Conservation (phyloP, 2,888 invertebrate genomes). For the Tiphia femorata region DNA sequence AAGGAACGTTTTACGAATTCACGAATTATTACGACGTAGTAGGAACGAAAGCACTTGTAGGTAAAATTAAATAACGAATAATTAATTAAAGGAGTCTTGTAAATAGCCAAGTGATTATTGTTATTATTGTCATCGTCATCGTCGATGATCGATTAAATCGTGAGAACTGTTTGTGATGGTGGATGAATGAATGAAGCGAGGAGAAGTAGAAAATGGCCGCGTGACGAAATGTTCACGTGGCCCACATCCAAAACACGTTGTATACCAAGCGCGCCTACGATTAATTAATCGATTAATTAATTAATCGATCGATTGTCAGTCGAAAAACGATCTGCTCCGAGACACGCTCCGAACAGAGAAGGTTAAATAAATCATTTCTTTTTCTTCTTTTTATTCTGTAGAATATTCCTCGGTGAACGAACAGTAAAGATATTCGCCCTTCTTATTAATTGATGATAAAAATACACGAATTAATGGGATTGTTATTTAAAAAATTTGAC, state of each 20-base stretch:
- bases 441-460: not conserved
- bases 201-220: too few relatives aligned
- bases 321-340: too few relatives aligned
- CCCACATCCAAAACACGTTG: too few relatives aligned
- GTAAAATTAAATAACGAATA: conserved; percentile 10
- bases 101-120: conserved; percentile 11
- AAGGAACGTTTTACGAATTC: conserved; percentile 6
- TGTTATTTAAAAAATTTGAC: too few relatives aligned
- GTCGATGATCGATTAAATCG: too few relatives aligned
- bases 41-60: conserved; percentile 15
- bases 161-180: conserved; percentile 32
- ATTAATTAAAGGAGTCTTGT: conserved; percentile 4
- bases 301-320: conserved; percentile 14
- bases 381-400: too few relatives aligned
- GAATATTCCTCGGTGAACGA: too few relatives aligned
- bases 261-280: conserved; percentile 45
- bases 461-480: too few relatives aligned
- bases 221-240: too few relatives aligned
- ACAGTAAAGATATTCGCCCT: too few relatives aligned
- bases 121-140: too few relatives aligned
- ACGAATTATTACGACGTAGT: not conserved
- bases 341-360: not conserved
- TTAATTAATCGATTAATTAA: conserved; percentile 37
- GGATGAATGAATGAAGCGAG: not conserved
- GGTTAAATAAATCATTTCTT: too few relatives aligned